Evolutionary conservation across 2,113 vertebrate species (phyloP).

Genomic region (Vidua chalybeata): DNA sequence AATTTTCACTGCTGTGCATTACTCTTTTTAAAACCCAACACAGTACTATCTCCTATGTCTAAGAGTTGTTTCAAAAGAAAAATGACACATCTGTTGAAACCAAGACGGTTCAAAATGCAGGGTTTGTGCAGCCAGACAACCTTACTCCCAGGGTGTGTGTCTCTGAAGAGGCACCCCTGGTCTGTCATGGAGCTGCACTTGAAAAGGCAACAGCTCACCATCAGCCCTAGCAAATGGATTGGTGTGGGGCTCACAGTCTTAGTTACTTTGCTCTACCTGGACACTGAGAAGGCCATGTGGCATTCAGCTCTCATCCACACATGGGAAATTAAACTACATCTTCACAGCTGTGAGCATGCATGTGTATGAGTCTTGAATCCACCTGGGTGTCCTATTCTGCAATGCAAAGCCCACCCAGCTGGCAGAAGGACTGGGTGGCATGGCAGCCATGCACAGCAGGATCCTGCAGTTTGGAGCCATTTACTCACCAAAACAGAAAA

Average conservation of each 20-base stretch:
- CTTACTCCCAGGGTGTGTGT: neutral
- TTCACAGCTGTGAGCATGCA: neutral
- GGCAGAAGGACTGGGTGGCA: neutral
- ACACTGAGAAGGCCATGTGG: neutral
- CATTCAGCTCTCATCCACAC: neutral
- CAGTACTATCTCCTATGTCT: neutral
- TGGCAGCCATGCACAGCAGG: fast-evolving
- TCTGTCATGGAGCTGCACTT: neutral
- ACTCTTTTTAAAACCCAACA: neutral
- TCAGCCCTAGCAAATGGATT: neutral
- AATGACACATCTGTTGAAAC: neutral
- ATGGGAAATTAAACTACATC: neutral
- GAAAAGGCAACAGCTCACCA: neutral
- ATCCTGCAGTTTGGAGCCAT: neutral
- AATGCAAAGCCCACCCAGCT: neutral
- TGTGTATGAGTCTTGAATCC: fast-evolving
- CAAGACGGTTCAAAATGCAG: neutral
- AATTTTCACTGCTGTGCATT: neutral
- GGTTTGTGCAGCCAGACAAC: neutral
- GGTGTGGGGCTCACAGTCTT: fast-evolving
- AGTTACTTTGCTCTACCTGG: neutral
- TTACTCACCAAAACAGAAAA: neutral
- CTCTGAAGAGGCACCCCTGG: neutral
- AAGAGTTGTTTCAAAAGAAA: neutral
- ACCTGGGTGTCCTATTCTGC: fast-evolving